Conservation (phyloP, 2,113 vertebrate species). For the Gymnarchus niloticus region DNA sequence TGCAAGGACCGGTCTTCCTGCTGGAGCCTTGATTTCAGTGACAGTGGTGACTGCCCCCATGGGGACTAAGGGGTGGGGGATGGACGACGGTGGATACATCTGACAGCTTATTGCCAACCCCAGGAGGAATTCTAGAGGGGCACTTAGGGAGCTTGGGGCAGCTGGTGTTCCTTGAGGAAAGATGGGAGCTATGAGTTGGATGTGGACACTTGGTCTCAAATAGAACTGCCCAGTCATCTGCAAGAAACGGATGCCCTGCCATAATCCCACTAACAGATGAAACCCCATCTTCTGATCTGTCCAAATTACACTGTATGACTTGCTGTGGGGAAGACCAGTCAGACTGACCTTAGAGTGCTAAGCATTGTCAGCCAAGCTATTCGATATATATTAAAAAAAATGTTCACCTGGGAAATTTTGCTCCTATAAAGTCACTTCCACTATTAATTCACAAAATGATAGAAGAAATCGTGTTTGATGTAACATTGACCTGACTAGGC, state of each 20-base stretch:
- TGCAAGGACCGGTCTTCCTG: background rate
- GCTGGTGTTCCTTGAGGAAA: conserved; percentile 7
- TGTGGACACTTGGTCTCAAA: background rate
- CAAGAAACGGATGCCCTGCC: background rate
- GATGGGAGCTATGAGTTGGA: background rate
- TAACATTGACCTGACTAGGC: background rate
- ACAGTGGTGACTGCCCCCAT: background rate
- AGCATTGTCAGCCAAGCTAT: background rate
- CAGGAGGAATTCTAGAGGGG: background rate
- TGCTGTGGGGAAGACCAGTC: background rate
- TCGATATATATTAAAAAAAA: background rate
- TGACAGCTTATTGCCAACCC: conserved; percentile 8
- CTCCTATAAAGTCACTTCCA: background rate
- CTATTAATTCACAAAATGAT: background rate
- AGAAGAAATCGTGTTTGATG: background rate
- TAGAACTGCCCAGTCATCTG: background rate
- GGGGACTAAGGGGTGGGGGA: background rate
- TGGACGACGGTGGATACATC: background rate
- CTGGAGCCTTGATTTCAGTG: background rate
- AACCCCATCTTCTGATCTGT: background rate
- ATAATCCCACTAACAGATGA: background rate
- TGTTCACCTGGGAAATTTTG: background rate
- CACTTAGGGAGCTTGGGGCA: conserved; percentile 12
- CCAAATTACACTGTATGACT: background rate
- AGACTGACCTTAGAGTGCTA: background rate